Evolutionary conservation across 2,888 invertebrate genomes (phyloP).

Genomic region (Oligia fasciuncula): DNA sequence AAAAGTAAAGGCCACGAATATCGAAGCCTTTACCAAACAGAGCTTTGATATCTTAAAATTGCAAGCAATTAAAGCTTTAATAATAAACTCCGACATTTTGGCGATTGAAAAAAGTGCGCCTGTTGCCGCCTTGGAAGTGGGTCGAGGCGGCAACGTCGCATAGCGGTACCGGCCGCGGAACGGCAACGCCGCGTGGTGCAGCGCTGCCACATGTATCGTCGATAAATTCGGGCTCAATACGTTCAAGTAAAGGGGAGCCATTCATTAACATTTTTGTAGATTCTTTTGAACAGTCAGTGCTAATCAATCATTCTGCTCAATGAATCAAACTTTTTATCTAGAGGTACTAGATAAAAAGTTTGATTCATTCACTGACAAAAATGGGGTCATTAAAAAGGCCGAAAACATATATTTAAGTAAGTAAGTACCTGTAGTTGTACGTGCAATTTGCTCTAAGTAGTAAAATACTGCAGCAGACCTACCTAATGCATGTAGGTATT

Average conservation of each 20-base stretch:
- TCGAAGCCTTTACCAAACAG: constrained; percentile 38
- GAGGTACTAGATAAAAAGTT: too few species aligned
- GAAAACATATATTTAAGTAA: not conserved
- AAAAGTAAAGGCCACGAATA: constrained; percentile 59
- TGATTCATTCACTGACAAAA: constrained; percentile 23
- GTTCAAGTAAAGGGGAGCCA: constrained; percentile 40
- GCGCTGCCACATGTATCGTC: constrained; percentile 52
- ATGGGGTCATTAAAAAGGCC: constrained; percentile 1
- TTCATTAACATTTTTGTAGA: constrained; percentile 41
- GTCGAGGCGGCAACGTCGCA: constrained; percentile 84
- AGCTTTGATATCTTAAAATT: constrained; percentile 55
- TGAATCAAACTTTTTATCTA: constrained; percentile 9
- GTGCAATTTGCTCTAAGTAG: not conserved
- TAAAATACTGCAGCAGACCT: constrained; percentile 9
- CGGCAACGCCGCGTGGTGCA: constrained; percentile 74
- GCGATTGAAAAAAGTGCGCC: constrained; percentile 79
- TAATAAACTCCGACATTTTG: constrained; percentile 74
- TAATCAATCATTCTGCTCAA: constrained; percentile 25
- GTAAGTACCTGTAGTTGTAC: too few species aligned
- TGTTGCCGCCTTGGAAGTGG: constrained; percentile 79
- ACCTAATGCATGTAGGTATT: not conserved
- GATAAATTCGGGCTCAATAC: constrained; percentile 49
- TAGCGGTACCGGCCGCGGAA: constrained; percentile 76
- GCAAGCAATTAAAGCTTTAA: constrained; percentile 60
- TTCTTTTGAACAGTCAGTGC: constrained; percentile 15